Evolutionary conservation across 2,113 vertebrate species (phyloP).

Genomic region (Galbula dea): DNA sequence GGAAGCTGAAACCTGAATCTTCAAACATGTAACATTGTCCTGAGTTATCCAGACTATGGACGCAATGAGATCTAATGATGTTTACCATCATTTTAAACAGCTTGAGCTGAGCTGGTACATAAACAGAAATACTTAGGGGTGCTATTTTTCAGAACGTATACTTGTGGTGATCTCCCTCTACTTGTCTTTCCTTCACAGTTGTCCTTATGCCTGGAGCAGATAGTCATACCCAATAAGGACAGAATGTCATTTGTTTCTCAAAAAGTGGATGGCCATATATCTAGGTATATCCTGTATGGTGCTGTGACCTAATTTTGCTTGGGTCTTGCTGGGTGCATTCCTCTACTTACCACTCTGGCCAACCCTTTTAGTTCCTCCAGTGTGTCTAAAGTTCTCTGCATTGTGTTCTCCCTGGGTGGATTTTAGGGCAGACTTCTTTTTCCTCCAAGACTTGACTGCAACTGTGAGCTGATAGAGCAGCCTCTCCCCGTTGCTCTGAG

Average conservation of each 20-base stretch:
- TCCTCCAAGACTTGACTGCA: slow-evolving; percentile 40
- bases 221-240: background rate
- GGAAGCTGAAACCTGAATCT: background rate
- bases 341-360: background rate
- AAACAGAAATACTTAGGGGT: background rate
- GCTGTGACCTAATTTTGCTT: slow-evolving; percentile 30
- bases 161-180: rapidly evolving
- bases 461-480: slow-evolving; percentile 56
- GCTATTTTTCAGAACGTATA: background rate
- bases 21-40: background rate
- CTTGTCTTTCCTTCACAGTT: background rate
- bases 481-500: slow-evolving; percentile 44
- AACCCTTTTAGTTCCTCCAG: background rate
- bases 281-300: background rate
- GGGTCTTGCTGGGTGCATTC: slow-evolving; percentile 4
- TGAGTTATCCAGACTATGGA: background rate
- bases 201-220: background rate
- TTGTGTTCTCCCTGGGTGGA: slow-evolving; percentile 48
- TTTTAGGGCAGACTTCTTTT: slow-evolving; percentile 62
- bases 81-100: background rate
- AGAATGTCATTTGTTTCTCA: background rate
- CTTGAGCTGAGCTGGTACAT: background rate
- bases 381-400: slow-evolving; percentile 66
- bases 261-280: too few relatives aligned
- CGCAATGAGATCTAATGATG: background rate